Percentiles rank a stretch among this genome's conserved stretches.
Conservation (phyloP, 2,888 invertebrate species). For the Ophion ellenae region DNA sequence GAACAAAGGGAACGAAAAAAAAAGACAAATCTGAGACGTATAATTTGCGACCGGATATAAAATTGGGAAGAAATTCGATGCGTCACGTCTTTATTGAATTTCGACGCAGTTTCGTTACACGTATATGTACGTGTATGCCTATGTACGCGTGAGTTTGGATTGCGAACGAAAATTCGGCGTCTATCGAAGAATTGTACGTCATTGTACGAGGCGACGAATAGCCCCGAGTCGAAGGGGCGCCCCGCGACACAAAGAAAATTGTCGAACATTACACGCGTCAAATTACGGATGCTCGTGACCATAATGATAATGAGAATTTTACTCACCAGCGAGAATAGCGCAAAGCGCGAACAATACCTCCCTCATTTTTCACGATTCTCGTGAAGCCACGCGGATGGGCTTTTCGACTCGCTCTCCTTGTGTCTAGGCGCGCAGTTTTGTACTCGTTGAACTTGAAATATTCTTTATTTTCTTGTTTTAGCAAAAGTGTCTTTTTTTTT, state of each 20-base stretch:
- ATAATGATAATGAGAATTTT: conserved; percentile 25
- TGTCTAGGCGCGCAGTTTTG: conserved; percentile 9
- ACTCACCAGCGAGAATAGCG: conserved; percentile 84
- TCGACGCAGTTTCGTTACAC: conserved; percentile 54
- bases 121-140: background rate
- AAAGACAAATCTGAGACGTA: background rate
- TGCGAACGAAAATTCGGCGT: background rate
- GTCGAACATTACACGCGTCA: conserved; percentile 47
- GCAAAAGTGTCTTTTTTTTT: background rate
- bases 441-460: conserved; percentile 25
- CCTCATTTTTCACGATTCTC: conserved; percentile 80
- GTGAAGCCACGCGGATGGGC: conserved; percentile 20
- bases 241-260: conserved; percentile 51
- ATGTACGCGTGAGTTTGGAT: background rate
- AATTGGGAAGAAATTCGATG: conserved; percentile 31
- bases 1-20: conserved; percentile 1
- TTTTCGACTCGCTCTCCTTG: conserved; percentile 3
- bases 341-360: conserved; percentile 81
- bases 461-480: background rate
- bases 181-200: conserved; percentile 7
- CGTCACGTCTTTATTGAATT: conserved; percentile 42
- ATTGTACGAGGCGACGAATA: conserved; percentile 21
- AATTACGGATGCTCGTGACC: conserved; percentile 48
- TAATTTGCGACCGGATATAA: background rate
- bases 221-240: conserved; percentile 7